Base-by-base conservation (phyloP, 1,140 invertebrate genomes). In the Lepidurus apus region DNA sequence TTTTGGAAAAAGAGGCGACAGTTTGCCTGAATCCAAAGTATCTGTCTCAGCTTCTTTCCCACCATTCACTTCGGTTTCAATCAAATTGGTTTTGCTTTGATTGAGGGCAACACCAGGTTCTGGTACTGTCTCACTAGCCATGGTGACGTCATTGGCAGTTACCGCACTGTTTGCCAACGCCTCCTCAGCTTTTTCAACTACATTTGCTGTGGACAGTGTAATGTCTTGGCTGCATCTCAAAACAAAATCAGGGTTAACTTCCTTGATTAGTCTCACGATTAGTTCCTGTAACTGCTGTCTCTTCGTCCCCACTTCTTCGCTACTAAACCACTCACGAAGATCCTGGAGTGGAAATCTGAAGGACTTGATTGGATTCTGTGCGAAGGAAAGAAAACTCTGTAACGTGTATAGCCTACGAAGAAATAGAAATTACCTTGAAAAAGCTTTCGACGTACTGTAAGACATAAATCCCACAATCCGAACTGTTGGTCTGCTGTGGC, bases 361-460 rank as follows among this genome's bases (percentile, higher is more conserved):
- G 53, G 17, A n/a, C 53, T 65, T 65, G 1, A 65, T 65, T 0
- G 53, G 53, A 65, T 65, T 65, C 53, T 65, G 21, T 21, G 7
- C 13, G 21, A 65, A 65, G 13, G 1, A 65, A 7, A 17, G 4
- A 9, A n/a, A 65, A 65, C 6, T 65, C 21, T n/a, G 0, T 21
- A 13, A n/a, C 21, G 34, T 3, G 4, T 34, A 34, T 34, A 34
- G 3, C 34, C 34, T 47, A 7, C 21, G 21, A 65, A 21, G 17
- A 13, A 7, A 21, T 21, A 65, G 13, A 13, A n/a, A 65, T 83
- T 82, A 88, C 88, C 83, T 87, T 83, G 82, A 98, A 97, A 87
- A 99, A 99, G 78, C 91, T 91, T 87, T 99, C 96, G 6, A 95
- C 95, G 89, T 97, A 99, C 85, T 98, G 95, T 44, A 99, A 87